Evolutionary conservation across 2,888 invertebrate genomes (phyloP), one percentile per base, ranked within the genome.

Genomic region (Byasa hedistus): DNA sequence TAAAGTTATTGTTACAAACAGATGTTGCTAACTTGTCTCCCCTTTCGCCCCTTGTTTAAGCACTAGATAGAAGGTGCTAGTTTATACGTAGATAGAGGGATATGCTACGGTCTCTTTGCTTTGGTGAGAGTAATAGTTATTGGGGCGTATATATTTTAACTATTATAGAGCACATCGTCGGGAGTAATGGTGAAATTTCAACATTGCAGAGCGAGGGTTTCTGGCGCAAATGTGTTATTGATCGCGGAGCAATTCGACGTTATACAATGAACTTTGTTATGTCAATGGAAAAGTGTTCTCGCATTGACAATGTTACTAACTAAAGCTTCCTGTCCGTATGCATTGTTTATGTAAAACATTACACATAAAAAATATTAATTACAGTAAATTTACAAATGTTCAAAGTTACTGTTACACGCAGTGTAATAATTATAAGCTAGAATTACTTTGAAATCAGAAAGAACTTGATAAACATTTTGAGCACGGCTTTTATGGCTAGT

Each of bases 1-100:
- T 55, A 70, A 74, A 75, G 74, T 75, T 76, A 76, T 74, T 69
- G 71, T 69, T 61, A 39, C 65, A 58, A 73, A 72, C 77, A 76
- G 74, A 75, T 75, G 75, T 72, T 72, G 64, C 69, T 71, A 70
- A 70, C 70, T 70, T 69, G 72, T 71, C 71, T 71, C 72, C 69
- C 71, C 65, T 57, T 64, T 63, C 54, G 63, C 52, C 63, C 15
- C 58, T 62, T 44, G 23, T 44, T 59, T 61, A 66, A 65, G 60
- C 65, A 65, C 57, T 58, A 61, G 57, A 39, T 39, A 52, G 3
- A 57, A 57, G 24, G 19, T 61, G 21, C 44, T 27, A 4, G 27
- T 27, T 4, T 17, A 61, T 61, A 51, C n/a, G 23, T 61, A 61
- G 15, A 62, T 27, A 51, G 63, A n/a, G 4, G 23, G 54, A 59